These are phyloP conservation scores for Diadegma fenestrale DNA, from an alignment of 2,888 invertebrate genomes.

Conservation along the genomic window DNA sequence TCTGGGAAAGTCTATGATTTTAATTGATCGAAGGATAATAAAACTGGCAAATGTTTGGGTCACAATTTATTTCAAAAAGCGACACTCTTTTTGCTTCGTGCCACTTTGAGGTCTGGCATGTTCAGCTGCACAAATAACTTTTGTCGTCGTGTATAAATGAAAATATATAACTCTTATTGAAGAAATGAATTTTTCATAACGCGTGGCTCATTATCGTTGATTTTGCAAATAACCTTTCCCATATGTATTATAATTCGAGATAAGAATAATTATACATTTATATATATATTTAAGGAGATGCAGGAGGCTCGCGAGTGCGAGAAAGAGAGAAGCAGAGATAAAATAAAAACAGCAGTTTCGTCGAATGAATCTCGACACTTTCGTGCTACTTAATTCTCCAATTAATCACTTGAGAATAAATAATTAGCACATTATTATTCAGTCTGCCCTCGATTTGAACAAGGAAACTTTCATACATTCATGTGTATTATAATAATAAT, in stretches of 20 bases:
- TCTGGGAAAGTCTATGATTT: not conserved
- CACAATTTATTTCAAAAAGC: constrained; percentile 5
- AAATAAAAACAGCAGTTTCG: constrained; percentile 23
- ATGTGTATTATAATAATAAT: not conserved
- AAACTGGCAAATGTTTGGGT: not conserved
- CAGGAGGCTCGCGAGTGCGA: constrained; percentile 1
- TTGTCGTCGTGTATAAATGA: not conserved
- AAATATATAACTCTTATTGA: constrained; percentile 22
- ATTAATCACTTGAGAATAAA: constrained; percentile 46
- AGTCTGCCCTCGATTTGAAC: constrained; percentile 23
- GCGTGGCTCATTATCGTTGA: constrained; percentile 33
- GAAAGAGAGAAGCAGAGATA: constrained; percentile 9
- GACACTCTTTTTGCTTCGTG: not conserved
- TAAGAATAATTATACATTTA: constrained; percentile 37
- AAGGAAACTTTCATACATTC: not conserved
- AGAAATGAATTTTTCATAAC: constrained; percentile 24
- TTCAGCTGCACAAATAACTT: constrained; percentile 38
- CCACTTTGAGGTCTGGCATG: constrained; percentile 1
- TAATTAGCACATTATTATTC: constrained; percentile 49
- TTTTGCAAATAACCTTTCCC: constrained; percentile 3
- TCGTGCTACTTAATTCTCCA: constrained; percentile 37
- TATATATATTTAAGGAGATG: constrained; percentile 23
- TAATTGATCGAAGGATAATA: not conserved
- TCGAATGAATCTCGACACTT: constrained; percentile 16
- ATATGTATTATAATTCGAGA: constrained; percentile 32